phyloP scores from a whole-genome alignment of 2,888 invertebrate species.

The Loripinus fragilis region DNA sequence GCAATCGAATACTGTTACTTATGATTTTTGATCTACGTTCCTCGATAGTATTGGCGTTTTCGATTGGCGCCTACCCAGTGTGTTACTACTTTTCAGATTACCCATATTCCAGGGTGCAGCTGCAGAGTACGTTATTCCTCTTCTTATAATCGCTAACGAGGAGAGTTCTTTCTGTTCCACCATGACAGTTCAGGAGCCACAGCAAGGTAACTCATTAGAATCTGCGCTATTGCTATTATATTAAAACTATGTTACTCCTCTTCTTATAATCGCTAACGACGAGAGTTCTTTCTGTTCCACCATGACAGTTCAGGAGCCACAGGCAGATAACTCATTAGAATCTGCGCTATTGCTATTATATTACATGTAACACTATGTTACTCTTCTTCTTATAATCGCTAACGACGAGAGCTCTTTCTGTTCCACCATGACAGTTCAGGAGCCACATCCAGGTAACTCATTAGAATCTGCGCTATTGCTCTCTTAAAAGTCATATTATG shows the following conservation, averaged over 20 bases:
- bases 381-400: constrained; percentile 43
- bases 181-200: neutral
- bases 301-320: neutral
- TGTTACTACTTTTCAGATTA: constrained; percentile 24
- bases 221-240: too few species aligned
- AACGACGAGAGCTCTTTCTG: constrained; percentile 40
- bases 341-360: too few species aligned
- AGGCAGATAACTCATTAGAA: neutral
- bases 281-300: constrained; percentile 40
- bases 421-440: neutral
- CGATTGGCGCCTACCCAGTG: too few species aligned
- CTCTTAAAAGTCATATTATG: too few species aligned
- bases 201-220: neutral
- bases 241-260: constrained; percentile 41
- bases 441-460: neutral
- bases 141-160: constrained; percentile 37
- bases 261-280: constrained; percentile 37
- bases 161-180: constrained; percentile 40
- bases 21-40: too few species aligned
- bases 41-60: too few species aligned
- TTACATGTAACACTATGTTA: constrained; percentile 40
- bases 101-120: constrained; percentile 51
- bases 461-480: too few species aligned
- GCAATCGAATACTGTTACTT: too few species aligned
- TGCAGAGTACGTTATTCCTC: constrained; percentile 41